These are phyloP conservation scores for Paramormyrops hopkinsi DNA, from an alignment of 2,797 vertebrate genomes.

Conservation along the genomic window DNA sequence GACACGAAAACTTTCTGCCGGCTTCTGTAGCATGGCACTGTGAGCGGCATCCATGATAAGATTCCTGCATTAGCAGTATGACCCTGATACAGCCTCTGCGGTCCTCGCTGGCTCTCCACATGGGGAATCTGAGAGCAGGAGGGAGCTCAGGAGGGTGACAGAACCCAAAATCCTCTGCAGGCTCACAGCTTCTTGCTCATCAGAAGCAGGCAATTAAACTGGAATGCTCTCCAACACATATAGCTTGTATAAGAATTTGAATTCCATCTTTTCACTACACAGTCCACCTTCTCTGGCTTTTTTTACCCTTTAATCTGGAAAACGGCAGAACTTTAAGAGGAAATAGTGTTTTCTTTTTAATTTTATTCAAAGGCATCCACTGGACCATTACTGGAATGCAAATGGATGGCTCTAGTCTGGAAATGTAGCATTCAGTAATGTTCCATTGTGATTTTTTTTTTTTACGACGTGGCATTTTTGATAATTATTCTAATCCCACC, in stretches of 20 bases:
- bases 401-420: slow-evolving; percentile 28
- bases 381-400: slow-evolving; percentile 37
- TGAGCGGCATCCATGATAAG: background rate
- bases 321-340: slow-evolving; percentile 37
- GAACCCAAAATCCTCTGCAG: background rate
- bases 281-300: background rate
- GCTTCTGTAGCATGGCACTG: background rate
- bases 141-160: background rate
- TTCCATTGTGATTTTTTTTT: slow-evolving; percentile 58
- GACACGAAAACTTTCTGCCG: background rate
- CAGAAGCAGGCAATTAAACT: slow-evolving; percentile 7
- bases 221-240: slow-evolving; percentile 30
- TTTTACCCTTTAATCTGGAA: slow-evolving; percentile 23
- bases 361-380: slow-evolving; percentile 32
- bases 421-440: slow-evolving; percentile 31
- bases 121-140: background rate
- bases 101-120: background rate
- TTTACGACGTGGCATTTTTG: slow-evolving; percentile 62
- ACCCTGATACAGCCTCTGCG: background rate
- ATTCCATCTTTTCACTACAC: background rate
- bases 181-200: background rate
- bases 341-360: background rate
- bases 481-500: slow-evolving; percentile 74
- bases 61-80: background rate
- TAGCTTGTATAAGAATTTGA: slow-evolving; percentile 28